These are phyloP conservation scores for Drosophila buzzatii DNA, from an alignment of 2,888 invertebrate genomes.

Conservation along the genomic window DNA sequence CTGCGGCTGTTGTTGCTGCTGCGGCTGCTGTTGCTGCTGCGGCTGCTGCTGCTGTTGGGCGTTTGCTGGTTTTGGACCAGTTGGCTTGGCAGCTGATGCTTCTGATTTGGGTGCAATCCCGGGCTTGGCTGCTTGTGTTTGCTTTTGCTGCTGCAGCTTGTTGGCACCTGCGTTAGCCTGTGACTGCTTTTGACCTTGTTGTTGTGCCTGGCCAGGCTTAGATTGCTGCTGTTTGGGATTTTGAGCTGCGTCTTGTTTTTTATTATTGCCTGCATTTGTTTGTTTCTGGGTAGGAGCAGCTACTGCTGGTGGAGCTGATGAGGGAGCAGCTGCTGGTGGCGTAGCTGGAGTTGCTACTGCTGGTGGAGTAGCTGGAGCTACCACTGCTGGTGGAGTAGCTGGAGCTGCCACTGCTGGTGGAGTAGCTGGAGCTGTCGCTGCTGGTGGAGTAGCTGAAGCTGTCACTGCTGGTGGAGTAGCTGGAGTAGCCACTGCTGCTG, in stretches of 20 bases:
- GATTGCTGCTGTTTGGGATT: constrained; percentile 25
- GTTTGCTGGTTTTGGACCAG: constrained; percentile 29
- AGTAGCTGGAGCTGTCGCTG: not conserved
- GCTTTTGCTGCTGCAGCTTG: constrained; percentile 38
- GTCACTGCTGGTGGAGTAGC: no score
- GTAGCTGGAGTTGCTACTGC: constrained; percentile 4
- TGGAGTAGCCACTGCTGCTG: not conserved
- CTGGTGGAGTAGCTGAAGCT: not conserved
- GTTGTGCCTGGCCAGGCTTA: constrained; percentile 26
- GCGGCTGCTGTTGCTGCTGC: constrained; percentile 39
- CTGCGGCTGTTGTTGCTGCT: no score
- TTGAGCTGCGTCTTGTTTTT: constrained; percentile 53
- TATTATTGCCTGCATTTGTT: constrained; percentile 30
- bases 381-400: constrained; percentile 5
- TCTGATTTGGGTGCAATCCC: constrained; percentile 49
- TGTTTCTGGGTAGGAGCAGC: constrained; percentile 30
- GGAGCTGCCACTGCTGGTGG: not conserved
- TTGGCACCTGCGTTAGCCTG: constrained; percentile 19
- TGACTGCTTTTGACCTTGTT: constrained; percentile 29
- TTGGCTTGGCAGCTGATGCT: constrained; percentile 30
- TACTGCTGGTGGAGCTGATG: not conserved
- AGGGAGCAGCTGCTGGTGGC: not conserved
- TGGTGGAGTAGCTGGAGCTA: not conserved
- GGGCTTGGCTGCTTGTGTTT: constrained; percentile 40
- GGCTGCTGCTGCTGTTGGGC: constrained; percentile 52